Conservation (phyloP, 2,797 vertebrate genomes). For the Trachurus trachurus region DNA sequence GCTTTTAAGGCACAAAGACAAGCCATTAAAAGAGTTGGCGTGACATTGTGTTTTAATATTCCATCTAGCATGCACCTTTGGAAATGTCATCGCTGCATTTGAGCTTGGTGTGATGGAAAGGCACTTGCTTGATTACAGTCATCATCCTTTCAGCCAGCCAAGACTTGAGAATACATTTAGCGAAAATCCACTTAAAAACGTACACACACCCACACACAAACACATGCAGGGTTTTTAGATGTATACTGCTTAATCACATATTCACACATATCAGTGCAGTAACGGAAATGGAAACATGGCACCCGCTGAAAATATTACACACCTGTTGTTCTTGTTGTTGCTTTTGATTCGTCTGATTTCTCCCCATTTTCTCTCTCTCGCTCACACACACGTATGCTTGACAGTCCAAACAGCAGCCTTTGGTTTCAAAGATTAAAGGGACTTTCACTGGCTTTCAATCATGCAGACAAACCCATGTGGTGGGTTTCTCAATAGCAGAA, state of each 20-base stretch:
- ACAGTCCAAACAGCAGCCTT: slow-evolving; percentile 1
- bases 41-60: slow-evolving; percentile 75
- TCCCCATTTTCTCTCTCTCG: not conserved
- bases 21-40: slow-evolving; percentile 72
- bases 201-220: slow-evolving; percentile 6
- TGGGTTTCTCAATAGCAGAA: not conserved
- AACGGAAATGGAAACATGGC: slow-evolving; percentile 18
- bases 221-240: not conserved
- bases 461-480: not conserved
- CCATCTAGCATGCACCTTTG: slow-evolving; percentile 66
- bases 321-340: slow-evolving; percentile 24
- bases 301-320: slow-evolving; percentile 33
- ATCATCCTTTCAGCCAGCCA: slow-evolving; percentile 67
- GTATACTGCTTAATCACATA: slow-evolving; percentile 39
- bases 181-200: slow-evolving; percentile 46
- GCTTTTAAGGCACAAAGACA: slow-evolving; percentile 75
- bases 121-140: slow-evolving; percentile 73
- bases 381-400: not conserved
- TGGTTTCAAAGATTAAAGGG: slow-evolving; percentile 42
- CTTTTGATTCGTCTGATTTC: slow-evolving; percentile 25
- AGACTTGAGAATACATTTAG: slow-evolving; percentile 54
- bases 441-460: slow-evolving; percentile 10
- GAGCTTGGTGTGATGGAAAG: slow-evolving; percentile 64
- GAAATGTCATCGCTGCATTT: slow-evolving; percentile 74
- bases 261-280: slow-evolving; percentile 16